Conservation (phyloP, 2,888 invertebrate species). For the Leptothorax acervorum region DNA sequence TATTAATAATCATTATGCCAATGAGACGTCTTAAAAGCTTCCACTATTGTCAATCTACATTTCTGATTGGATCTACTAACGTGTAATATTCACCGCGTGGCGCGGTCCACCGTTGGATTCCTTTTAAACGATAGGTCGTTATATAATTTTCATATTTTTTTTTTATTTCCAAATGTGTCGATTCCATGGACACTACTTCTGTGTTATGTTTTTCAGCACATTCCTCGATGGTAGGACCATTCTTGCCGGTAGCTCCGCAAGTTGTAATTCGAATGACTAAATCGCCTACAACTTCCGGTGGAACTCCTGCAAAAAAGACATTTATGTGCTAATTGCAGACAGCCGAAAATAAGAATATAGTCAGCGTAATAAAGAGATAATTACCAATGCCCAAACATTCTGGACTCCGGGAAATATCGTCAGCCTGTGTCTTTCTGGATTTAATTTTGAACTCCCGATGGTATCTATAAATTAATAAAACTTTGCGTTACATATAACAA, state of each 20-base stretch:
- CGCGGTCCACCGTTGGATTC: conserved; percentile 94
- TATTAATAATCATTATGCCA: neutral
- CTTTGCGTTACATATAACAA: too few relatives aligned
- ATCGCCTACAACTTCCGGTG: conserved; percentile 89
- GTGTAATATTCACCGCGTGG: conserved; percentile 94
- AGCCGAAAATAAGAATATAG: neutral
- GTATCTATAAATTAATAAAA: too few relatives aligned
- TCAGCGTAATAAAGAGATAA: conserved; percentile 19
- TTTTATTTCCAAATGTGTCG: conserved; percentile 52
- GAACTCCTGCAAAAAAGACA: conserved; percentile 85
- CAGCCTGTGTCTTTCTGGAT: too few relatives aligned
- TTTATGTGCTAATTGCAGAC: neutral
- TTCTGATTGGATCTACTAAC: too few relatives aligned
- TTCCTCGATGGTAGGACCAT: conserved; percentile 91
- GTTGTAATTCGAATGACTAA: conserved; percentile 93
- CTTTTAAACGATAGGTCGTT: conserved; percentile 88
- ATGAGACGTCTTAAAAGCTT: neutral
- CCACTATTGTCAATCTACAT: neutral
- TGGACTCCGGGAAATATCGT: conserved; percentile 95
- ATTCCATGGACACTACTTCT: conserved; percentile 88
- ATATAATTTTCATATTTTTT: too few relatives aligned
- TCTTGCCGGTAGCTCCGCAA: conserved; percentile 91
- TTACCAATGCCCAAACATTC: conserved; percentile 93
- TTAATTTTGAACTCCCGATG: too few relatives aligned
- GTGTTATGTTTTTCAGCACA: conserved; percentile 90